Conservation (phyloP, 2,113 vertebrate genomes). For the Engraulis encrasicolus region DNA sequence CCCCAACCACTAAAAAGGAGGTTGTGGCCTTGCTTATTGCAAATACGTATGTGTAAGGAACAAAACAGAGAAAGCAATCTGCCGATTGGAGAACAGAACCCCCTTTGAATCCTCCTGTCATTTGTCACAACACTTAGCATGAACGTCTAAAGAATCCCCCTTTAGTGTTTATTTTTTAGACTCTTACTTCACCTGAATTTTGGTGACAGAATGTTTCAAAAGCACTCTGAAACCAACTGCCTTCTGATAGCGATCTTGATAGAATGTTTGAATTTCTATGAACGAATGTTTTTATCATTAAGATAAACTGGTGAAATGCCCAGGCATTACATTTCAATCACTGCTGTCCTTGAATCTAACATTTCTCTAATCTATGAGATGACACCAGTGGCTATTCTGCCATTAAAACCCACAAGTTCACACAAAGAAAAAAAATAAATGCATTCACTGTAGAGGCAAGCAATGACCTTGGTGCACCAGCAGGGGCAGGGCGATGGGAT, state of each 20-base stretch:
- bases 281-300: slow-evolving; percentile 10
- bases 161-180: background rate
- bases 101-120: slow-evolving; percentile 10
- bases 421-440: no score
- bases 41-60: background rate
- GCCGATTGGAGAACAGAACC: background rate
- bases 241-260: slow-evolving; percentile 32
- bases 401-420: background rate
- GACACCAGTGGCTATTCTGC: background rate
- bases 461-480: background rate
- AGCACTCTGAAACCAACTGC: slow-evolving; percentile 36
- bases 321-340: background rate
- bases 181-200: background rate
- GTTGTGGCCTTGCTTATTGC: background rate
- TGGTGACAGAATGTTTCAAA: slow-evolving; percentile 6
- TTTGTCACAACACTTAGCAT: background rate
- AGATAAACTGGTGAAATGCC: background rate
- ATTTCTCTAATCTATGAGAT: background rate
- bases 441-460: background rate
- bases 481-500: slow-evolving; percentile 35
- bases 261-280: slow-evolving; percentile 14
- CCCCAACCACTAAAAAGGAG: background rate
- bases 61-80: background rate
- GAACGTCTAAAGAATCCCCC: background rate
- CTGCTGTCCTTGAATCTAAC: background rate